Conservation (phyloP, 2,888 invertebrate species). For the Tetrapedia diversipes region DNA sequence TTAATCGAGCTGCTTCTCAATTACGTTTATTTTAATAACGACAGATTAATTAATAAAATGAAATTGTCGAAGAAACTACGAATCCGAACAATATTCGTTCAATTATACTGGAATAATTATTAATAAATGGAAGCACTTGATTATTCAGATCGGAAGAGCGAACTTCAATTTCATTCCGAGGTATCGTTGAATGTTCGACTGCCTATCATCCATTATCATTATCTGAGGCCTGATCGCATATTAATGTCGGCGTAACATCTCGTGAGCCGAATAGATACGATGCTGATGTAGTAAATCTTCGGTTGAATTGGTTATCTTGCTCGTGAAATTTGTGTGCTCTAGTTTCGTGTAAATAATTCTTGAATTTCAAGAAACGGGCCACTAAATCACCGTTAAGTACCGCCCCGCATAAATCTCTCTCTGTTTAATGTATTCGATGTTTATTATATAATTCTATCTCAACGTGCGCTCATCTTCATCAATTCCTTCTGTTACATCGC, state of each 20-base stretch:
- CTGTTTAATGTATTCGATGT: constrained; percentile 2
- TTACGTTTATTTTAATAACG: no score
- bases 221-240: constrained; percentile 6
- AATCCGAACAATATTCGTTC: no score
- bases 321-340: background rate
- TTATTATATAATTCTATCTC: background rate
- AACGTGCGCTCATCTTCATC: background rate
- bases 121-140: no score
- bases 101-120: no score
- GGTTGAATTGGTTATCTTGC: constrained; percentile 4
- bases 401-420: background rate
- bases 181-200: background rate
- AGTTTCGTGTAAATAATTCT: constrained; percentile 7
- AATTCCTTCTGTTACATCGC: no score
- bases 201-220: constrained; percentile 3
- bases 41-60: no score
- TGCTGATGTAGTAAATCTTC: background rate
- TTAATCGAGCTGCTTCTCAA: no score
- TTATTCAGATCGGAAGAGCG: background rate
- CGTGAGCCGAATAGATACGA: constrained; percentile 8
- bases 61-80: no score
- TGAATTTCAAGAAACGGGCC: background rate
- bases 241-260: constrained; percentile 9
- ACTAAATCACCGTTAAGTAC: background rate
- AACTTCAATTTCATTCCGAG: background rate